Base-by-base conservation (phyloP, 2,888 invertebrate species). In the Ommatoiulus sabulosus region DNA sequence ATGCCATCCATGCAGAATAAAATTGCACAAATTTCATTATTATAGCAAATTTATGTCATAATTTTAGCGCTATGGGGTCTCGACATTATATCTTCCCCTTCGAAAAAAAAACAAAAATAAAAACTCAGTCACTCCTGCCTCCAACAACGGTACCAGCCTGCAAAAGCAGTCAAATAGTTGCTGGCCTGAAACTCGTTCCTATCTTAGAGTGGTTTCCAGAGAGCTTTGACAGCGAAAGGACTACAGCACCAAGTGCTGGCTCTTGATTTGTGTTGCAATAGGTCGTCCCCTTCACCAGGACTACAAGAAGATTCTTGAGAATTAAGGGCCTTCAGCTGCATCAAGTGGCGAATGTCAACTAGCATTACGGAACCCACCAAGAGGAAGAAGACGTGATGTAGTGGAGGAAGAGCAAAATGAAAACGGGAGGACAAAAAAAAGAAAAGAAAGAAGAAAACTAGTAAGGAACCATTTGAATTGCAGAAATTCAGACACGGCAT, bases 141-240 rank as follows among this genome's bases (percentile, higher is more conserved):
- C 46, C 46, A 46, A 7, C 46, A 46, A 46, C 8, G 46, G 46
- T 46, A 46, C 46, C 46, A 46, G 46, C 46, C 46, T 46, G 8
- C 46, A 4, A 46, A 7, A 46, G 46, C 46, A 7, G 46, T 46
- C 46, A 15, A 57, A 63, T n/a, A 63, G 63, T 63, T 63, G 63
- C n/a, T n/a, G 7, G 63, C 7, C n/a, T 17, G 63, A 63, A 17
- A 63, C 63, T 63, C 17, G 63, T 12, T 63, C 63, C 63, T 63
- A 63, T 63, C 63, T 86, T 86, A 88, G n/a, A 86, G 52, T 24
- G 88, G 35, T 52, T 88, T 88, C 88, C 88, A 88, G 17, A 88
- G 63, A n/a, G 88, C 52, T 46, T 88, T 88, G 88, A 48, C 88
- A 52, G 84, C 43, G 35, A 86, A 88, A 24, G 88, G 86, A 52